Percentiles rank a stretch among this genome's conserved stretches.
Evolutionary conservation across 2,797 vertebrate genomes (phyloP).

Genomic region (Alfaro cultratus): DNA sequence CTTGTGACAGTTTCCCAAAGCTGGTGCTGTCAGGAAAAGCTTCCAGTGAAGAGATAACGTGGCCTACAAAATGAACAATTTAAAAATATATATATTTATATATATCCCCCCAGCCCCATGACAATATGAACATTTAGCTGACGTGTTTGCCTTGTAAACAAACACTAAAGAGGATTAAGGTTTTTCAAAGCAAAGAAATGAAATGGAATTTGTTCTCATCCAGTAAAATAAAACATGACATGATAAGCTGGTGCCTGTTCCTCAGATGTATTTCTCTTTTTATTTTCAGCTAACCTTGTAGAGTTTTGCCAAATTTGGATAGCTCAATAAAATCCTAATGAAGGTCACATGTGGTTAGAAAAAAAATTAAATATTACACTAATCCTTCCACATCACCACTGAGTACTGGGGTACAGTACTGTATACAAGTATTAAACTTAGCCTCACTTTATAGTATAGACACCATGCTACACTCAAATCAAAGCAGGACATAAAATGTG

Average conservation of each 20-base stretch:
- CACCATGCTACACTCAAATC: neutral
- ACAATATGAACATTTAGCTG: conserved; percentile 38
- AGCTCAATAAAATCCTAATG: neutral
- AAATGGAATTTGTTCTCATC: conserved; percentile 35
- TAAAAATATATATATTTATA: neutral
- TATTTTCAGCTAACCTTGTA: neutral
- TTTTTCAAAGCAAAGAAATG: conserved; percentile 40
- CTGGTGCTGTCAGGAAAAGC: conserved; percentile 16
- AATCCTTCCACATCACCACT: conserved; percentile 22
- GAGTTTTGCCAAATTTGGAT: conserved; percentile 3
- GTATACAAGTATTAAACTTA: neutral
- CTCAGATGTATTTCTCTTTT: conserved; percentile 15
- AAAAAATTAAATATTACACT: conserved; percentile 3
- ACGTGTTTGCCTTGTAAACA: conserved; percentile 43
- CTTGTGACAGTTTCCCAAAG: conserved; percentile 9
- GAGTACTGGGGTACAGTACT: neutral
- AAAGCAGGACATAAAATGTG: neutral
- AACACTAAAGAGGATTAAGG: conserved; percentile 54
- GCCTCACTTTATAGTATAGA: neutral
- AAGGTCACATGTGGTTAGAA: neutral
- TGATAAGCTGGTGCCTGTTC: neutral
- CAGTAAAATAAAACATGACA: conserved; percentile 21
- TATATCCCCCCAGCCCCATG: conserved; percentile 29
- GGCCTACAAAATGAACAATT: conserved; percentile 7
- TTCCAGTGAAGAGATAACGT: conserved; percentile 16